Evolutionary conservation across 2,113 vertebrate species (phyloP).

Genomic region (Arothron firmamentum): DNA sequence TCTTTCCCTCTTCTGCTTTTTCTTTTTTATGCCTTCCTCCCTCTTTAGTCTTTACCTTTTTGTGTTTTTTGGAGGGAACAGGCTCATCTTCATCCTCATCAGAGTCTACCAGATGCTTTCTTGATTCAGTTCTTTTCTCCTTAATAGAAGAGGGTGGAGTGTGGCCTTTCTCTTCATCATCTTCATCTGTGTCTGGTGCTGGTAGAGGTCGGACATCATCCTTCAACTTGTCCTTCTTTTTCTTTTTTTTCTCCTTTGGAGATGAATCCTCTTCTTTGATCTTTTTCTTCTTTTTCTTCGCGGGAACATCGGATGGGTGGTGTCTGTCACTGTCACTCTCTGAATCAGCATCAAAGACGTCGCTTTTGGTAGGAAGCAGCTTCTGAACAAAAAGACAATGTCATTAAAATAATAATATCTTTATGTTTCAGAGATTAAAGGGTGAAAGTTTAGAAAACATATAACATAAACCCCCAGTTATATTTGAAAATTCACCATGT

Average conservation of each 20-base stretch:
- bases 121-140: conserved; percentile 78
- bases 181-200: conserved; percentile 80
- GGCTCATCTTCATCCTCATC: conserved; percentile 79
- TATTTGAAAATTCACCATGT: no score
- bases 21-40: conserved; percentile 74
- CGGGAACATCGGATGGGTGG: conserved; percentile 72
- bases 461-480: no score
- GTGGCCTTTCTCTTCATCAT: conserved; percentile 60
- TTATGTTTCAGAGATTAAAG: no score
- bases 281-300: conserved; percentile 80
- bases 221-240: conserved; percentile 74
- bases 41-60: conserved; percentile 84
- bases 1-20: conserved; percentile 72
- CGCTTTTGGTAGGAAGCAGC: conserved; percentile 79
- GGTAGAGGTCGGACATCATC: conserved; percentile 82
- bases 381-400: conserved; percentile 63
- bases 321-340: conserved; percentile 85
- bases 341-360: conserved; percentile 88
- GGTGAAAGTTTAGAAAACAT: no score
- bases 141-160: conserved; percentile 70
- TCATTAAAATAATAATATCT: not conserved
- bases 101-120: conserved; percentile 65
- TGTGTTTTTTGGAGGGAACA: conserved; percentile 83
- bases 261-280: conserved; percentile 76
- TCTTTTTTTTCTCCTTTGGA: conserved; percentile 76